phyloP scores from a whole-genome alignment of 2,797 vertebrate genomes.

The Heteromormyrus szaboi region DNA sequence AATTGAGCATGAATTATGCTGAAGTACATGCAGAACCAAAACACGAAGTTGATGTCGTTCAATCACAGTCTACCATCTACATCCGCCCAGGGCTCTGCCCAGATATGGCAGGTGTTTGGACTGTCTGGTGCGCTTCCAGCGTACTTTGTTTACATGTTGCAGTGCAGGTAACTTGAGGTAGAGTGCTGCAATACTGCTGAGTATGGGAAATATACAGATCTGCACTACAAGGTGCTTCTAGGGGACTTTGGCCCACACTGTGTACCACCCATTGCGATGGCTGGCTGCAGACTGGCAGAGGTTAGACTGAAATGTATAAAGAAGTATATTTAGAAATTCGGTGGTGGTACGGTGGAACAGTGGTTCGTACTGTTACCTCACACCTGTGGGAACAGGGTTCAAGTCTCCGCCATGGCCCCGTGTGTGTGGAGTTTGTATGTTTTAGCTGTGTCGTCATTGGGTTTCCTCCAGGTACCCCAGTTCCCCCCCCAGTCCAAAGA shows the following conservation, averaged over 20 bases:
- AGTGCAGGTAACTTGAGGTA: neutral
- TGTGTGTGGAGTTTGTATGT: neutral
- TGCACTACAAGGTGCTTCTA: neutral
- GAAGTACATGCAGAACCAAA: neutral
- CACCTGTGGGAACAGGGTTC: neutral
- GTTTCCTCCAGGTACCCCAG: neutral
- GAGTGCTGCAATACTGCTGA: neutral
- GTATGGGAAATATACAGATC: neutral
- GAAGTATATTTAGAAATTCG: neutral
- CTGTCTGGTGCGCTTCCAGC: neutral
- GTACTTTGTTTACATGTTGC: neutral
- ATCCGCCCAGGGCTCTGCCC: neutral
- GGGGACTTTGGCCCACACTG: neutral
- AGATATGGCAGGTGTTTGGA: neutral
- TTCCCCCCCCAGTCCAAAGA: neutral
- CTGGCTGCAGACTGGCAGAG: neutral
- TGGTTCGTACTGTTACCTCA: neutral
- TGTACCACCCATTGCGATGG: neutral
- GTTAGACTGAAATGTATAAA: neutral
- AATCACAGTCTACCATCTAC: neutral
- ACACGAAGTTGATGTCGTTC: neutral
- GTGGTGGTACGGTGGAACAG: neutral
- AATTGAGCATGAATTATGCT: neutral
- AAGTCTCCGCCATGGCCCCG: neutral
- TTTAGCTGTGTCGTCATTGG: neutral